Base-by-base conservation (phyloP, 2,113 vertebrate species). In the Mastomys coucha region DNA sequence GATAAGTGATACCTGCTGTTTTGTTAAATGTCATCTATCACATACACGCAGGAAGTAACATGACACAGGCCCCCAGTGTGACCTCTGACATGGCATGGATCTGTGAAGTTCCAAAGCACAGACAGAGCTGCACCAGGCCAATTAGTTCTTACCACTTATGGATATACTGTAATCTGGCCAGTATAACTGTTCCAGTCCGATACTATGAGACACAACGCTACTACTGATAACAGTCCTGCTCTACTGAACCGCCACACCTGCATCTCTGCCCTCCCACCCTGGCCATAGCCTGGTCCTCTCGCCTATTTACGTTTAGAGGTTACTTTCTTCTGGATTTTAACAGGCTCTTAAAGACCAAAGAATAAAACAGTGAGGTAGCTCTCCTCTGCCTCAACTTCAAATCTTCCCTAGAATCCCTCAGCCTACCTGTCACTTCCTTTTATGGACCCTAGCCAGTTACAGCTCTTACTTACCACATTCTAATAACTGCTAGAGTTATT, bases 151-250 rank as follows among this genome's bases (percentile, higher is more conserved):
- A 0, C 13, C 36, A 45, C 70, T 11, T 63, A 12, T 0, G 19
- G 11, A 56, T 1, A 45, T 14, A 26, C 1, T 20, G 0, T 2
- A 17, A 42, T 3, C 13, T 39, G n/a, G 22, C 45, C 14, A 14
- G 45, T 26, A 60, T 19, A 20, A 45, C 10, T 6, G 12, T 2
- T 16, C 49, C 51, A 20, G 20, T 56, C 10, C 19, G 56, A n/a
- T 0, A 39, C 76, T 63, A 1, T 1, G n/a, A 13, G 22, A 13
- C 0, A 7, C 2, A 31, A 56, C 0, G 3, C n/a, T 31, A 11
- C 63, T 58, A 9, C 0, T 22, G 33, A 31, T 2, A 10, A 39
- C 42, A 24, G 2, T n/a, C 45, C 87, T 72, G 10, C 11, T 33
- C 10, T 45, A 20, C 3, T 42, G 6, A 53, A 19, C 76, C 26